These are phyloP conservation scores for Poeciliopsis turneri DNA, from an alignment of 2,797 vertebrate species.

Conservation along the genomic window DNA sequence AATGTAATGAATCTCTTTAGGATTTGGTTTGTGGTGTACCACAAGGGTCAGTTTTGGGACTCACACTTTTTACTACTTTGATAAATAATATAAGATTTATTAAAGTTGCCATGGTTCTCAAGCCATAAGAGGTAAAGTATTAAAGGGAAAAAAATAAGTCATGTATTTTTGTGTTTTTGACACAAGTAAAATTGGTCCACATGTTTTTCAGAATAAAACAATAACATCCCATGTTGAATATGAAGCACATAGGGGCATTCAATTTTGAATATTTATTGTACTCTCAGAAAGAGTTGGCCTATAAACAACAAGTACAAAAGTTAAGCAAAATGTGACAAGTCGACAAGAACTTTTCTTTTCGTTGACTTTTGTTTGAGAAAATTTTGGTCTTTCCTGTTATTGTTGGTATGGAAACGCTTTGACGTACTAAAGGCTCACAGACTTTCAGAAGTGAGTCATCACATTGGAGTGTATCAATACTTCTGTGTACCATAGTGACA, in stretches of 20 bases:
- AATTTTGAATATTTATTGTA: too few relatives aligned
- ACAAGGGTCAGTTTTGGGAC: neutral
- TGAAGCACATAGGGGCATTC: too few relatives aligned
- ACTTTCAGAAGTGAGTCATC: too few relatives aligned
- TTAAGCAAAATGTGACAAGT: neutral
- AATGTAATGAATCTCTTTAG: neutral
- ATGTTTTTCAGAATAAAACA: too few relatives aligned
- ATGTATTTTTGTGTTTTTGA: neutral
- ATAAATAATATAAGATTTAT: neutral
- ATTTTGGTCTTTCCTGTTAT: neutral
- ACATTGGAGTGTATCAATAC: too few relatives aligned
- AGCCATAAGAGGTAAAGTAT: neutral
- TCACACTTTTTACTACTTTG: neutral
- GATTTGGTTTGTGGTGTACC: neutral
- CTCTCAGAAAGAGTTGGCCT: too few relatives aligned
- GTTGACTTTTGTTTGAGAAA: neutral
- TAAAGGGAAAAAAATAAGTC: neutral
- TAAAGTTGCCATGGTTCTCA: too few relatives aligned
- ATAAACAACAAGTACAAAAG: neutral
- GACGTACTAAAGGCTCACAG: too few relatives aligned
- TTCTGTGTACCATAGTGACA: too few relatives aligned
- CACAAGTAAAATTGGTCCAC: neutral
- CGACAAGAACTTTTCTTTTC: neutral
- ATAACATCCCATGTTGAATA: too few relatives aligned
- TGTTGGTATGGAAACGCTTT: neutral